Percentiles rank a stretch among this genome's conserved stretches.
Evolutionary conservation across 2,113 vertebrate species (phyloP).

Genomic region (Eclectus roratus): DNA sequence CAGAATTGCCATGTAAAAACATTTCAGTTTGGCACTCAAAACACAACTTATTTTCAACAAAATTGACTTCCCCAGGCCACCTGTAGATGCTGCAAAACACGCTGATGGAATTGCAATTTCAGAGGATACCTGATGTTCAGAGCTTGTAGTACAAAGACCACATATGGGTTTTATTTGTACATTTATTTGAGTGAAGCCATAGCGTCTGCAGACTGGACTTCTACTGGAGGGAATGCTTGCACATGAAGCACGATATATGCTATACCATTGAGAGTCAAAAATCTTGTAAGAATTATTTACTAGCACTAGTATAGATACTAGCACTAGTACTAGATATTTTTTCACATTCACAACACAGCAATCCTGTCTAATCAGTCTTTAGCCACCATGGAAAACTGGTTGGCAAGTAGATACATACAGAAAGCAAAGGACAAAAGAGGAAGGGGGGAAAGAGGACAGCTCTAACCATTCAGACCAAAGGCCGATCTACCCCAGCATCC

Average conservation of each 20-base stretch:
- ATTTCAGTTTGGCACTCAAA: not conserved
- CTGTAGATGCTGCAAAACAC: not conserved
- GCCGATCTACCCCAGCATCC: not conserved
- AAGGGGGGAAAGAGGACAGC: not conserved
- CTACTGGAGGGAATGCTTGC: not conserved
- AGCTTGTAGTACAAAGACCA: not conserved
- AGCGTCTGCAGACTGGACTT: not conserved
- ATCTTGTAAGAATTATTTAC: no score
- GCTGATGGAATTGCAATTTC: not conserved
- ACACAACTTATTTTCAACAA: not conserved
- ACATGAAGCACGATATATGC: not conserved
- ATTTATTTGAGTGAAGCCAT: not conserved
- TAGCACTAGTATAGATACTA: no score
- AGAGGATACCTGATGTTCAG: not conserved
- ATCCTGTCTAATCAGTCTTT: not conserved
- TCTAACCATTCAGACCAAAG: not conserved
- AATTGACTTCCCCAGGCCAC: not conserved
- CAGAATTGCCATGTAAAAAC: not conserved
- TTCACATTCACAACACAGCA: not conserved
- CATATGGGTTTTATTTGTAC: not conserved
- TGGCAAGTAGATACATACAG: not conserved
- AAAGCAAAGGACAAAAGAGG: not conserved
- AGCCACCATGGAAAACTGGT: not conserved
- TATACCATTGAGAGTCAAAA: no score
- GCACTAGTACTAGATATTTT: no score